These are phyloP conservation scores for Danio jaintianensis DNA, from an alignment of 2,797 vertebrate species.

Conservation along the genomic window DNA sequence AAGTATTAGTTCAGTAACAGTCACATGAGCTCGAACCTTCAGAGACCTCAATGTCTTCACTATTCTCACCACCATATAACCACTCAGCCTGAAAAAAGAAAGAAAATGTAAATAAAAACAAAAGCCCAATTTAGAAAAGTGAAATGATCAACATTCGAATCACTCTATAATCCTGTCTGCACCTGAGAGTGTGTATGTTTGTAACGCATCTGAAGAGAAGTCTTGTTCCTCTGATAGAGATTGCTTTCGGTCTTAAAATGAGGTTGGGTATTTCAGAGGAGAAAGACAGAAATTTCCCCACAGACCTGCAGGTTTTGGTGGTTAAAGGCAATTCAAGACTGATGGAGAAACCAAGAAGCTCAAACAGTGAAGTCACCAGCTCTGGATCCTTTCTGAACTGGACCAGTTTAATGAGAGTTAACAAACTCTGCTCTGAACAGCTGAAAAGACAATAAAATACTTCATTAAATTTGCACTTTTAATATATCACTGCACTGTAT, in stretches of 20 bases:
- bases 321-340: constrained; percentile 44
- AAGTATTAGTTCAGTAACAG: constrained; percentile 57
- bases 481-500: not conserved
- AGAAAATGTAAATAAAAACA: not conserved
- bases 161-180: not conserved
- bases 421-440: not conserved
- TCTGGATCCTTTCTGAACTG: constrained; percentile 49
- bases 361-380: constrained; percentile 53
- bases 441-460: not conserved
- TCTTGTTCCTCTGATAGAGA: constrained; percentile 48
- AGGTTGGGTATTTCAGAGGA: constrained; percentile 55
- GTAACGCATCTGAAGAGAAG: constrained; percentile 50
- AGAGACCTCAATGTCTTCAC: constrained; percentile 13
- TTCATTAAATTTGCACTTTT: not conserved
- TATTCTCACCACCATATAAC: constrained; percentile 40
- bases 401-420: not conserved
- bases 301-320: constrained; percentile 56
- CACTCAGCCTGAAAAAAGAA: constrained; percentile 35
- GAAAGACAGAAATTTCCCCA: constrained; percentile 45
- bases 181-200: constrained; percentile 61
- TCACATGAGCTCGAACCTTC: not conserved
- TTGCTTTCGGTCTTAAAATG: constrained; percentile 36
- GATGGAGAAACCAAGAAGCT: constrained; percentile 49
- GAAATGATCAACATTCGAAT: not conserved
- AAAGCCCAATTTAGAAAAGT: not conserved